Evolutionary conservation across 2,888 invertebrate genomes (phyloP), one percentile per base, ranked within the genome.

Genomic region (Melanostoma mellinum): DNA sequence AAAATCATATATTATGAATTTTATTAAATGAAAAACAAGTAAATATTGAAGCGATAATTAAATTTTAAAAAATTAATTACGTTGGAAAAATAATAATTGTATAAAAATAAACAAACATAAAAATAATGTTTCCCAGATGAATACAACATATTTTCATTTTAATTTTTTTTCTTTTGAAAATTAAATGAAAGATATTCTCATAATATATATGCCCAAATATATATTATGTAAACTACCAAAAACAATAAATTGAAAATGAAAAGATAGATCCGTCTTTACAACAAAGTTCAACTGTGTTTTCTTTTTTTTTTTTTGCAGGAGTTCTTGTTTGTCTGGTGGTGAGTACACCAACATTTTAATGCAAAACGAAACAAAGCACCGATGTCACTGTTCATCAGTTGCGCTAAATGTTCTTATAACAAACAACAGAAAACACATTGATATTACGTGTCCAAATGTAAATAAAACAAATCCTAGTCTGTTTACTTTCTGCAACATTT

Each of bases 171-270:
- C 30, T 63, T 76, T 71, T 71, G 32, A 71, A 55, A 60, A 48
- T 38, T 32, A 72, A 60, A 53, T 46, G 46, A 68, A 69, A 58
- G 58, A 71, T 75, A 81, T 76, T 76, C 72, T 42, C 55, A 68
- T 76, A 55, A 76, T 68, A 71, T 67, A 67, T 36, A 76, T 63
- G 20, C 20, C 68, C 73, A 63, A 44, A 52, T 74, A 79, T 71
- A 75, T 75, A 76, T 75, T 67, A 72, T 76, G 72, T 72, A 67
- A 81, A 81, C 81, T 76, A 81, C 81, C 81, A 81, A 81, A 81
- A 81, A 81, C 81, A 81, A 76, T 81, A 81, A 76, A 81, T 56
- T 76, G 40, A 69, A 60, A 67, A 60, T 60, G 53, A 63, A 63
- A 63, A 35, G 63, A 63, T 50, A 48, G 50, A 50, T 63, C 50